A percentile compares a stretch with the other conserved stretches of the same genome.
phyloP scores from a whole-genome alignment of 2,888 invertebrate species.

The Aradus depressus region DNA sequence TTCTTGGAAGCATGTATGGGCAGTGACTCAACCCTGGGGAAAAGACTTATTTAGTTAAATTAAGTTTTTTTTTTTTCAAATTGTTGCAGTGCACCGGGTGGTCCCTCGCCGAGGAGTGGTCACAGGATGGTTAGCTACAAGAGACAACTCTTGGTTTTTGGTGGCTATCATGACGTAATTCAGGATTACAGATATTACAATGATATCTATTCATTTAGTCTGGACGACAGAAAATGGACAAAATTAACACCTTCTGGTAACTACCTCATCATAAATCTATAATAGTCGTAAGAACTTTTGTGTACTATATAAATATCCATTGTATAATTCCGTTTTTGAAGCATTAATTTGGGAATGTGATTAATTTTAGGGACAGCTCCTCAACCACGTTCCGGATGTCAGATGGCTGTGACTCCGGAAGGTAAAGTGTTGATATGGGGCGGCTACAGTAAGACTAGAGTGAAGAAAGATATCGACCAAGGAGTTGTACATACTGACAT shows the following conservation, averaged over 20 bases:
- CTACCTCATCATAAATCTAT: background rate
- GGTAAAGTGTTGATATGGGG: constrained; percentile 60
- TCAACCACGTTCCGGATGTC: constrained; percentile 68
- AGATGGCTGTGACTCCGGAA: constrained; percentile 53
- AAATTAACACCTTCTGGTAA: constrained; percentile 47
- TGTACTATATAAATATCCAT: background rate
- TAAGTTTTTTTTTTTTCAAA: constrained; percentile 11
- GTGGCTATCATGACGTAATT: constrained; percentile 84
- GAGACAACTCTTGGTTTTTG: constrained; percentile 72
- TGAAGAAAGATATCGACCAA: constrained; percentile 63
- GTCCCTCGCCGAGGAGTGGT: constrained; percentile 75
- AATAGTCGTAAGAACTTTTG: background rate
- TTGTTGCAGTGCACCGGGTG: constrained; percentile 49
- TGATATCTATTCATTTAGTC: constrained; percentile 69
- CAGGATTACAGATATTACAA: constrained; percentile 80
- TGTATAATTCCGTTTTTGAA: background rate
- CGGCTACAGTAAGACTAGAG: constrained; percentile 61
- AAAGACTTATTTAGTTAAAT: too few relatives aligned
- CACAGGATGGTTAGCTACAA: constrained; percentile 77
- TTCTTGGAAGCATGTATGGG: too few relatives aligned
- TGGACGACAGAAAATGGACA: constrained; percentile 67
- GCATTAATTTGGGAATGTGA: background rate
- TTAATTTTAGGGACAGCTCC: constrained; percentile 49
- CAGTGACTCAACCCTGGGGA: too few relatives aligned
- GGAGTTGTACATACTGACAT: constrained; percentile 61